A percentile compares a stretch with the other conserved stretches of the same genome.
phyloP scores from a whole-genome alignment of 1,140 invertebrate genomes.

The Tachypleus tridentatus region DNA sequence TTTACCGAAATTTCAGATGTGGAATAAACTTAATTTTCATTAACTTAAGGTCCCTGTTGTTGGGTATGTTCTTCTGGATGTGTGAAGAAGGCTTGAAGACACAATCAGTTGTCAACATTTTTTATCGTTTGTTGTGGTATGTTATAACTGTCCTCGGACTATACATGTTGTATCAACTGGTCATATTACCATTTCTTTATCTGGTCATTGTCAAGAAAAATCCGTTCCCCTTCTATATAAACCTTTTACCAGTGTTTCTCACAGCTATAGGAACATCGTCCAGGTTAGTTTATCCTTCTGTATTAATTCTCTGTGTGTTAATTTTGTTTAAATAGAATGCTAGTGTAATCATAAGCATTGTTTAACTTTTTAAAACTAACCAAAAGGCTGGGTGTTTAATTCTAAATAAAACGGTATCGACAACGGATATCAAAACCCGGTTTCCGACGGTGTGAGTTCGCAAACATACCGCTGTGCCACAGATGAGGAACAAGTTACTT shows the following conservation, averaged over 20 bases:
- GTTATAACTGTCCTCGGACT: constrained; percentile 70
- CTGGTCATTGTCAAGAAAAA: constrained; percentile 70
- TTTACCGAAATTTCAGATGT: no score
- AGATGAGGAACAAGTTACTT: no score
- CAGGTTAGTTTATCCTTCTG: constrained; percentile 48
- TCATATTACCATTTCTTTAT: constrained; percentile 73
- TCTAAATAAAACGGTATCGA: no score
- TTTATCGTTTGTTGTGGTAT: constrained; percentile 74
- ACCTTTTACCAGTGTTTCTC: constrained; percentile 67
- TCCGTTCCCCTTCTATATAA: constrained; percentile 73
- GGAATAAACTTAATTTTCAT: no score
- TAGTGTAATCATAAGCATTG: no score
- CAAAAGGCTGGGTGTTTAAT: no score
- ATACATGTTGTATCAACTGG: constrained; percentile 71
- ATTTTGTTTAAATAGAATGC: no score
- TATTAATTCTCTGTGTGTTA: no score
- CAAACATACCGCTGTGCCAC: no score
- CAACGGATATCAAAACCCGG: no score
- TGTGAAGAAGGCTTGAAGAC: constrained; percentile 77
- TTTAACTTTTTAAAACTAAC: no score
- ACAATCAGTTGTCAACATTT: constrained; percentile 57
- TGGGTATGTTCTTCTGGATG: constrained; percentile 83
- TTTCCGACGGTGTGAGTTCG: no score
- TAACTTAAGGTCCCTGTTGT: constrained; percentile 54
- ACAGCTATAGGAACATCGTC: constrained; percentile 87